Evolutionary conservation across 2,888 invertebrate genomes (phyloP).

Genomic region (Zelleria hepariella): DNA sequence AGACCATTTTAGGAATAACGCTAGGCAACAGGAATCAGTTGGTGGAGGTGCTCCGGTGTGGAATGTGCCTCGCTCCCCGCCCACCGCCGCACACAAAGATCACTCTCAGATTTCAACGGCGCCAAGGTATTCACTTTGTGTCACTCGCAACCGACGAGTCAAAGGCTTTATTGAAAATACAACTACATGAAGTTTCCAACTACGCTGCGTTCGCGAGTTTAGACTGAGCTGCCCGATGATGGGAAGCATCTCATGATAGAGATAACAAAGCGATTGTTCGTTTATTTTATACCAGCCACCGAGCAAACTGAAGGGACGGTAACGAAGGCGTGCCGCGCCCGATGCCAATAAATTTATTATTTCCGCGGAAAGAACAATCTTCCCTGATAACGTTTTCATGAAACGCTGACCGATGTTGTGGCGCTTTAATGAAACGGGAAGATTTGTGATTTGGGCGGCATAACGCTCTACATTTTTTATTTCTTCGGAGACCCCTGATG

Average conservation of each 20-base stretch:
- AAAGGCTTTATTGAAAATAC: constrained; percentile 23
- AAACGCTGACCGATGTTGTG: neutral
- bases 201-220: neutral
- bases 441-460: neutral
- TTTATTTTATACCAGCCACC: neutral
- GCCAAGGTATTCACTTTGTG: constrained; percentile 24
- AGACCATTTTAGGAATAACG: constrained; percentile 30
- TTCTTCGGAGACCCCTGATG: neutral
- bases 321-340: neutral
- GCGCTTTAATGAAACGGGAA: neutral
- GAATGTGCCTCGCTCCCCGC: constrained; percentile 17
- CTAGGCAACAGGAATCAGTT: constrained; percentile 5
- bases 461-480: constrained; percentile 14
- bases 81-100: neutral
- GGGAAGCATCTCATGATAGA: neutral
- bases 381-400: neutral
- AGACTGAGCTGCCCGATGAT: neutral
- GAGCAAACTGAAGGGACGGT: neutral
- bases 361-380: neutral
- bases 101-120: constrained; percentile 22
- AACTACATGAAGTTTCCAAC: neutral
- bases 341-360: constrained; percentile 1
- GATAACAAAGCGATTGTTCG: neutral
- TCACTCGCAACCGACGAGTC: constrained; percentile 16
- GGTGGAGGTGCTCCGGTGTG: constrained; percentile 9